Evolutionary conservation across 2,888 invertebrate species (phyloP).

Genomic region (Euzetes globulus): DNA sequence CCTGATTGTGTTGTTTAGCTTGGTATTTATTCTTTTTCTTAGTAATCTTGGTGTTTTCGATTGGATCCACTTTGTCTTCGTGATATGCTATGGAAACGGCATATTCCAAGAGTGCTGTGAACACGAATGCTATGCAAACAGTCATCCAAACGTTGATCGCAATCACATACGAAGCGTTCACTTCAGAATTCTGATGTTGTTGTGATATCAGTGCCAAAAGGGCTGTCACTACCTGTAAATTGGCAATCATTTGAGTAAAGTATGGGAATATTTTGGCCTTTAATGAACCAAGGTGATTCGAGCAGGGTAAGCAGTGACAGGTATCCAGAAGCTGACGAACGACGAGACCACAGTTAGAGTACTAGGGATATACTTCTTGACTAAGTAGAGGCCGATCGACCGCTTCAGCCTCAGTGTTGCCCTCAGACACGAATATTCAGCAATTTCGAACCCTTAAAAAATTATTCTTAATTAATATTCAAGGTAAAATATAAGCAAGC

Average conservation of each 20-base stretch:
- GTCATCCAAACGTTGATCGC: slow-evolving; percentile 98
- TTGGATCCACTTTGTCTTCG: too few relatives aligned
- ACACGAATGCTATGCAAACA: slow-evolving; percentile 93
- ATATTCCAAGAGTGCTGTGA: slow-evolving; percentile 88
- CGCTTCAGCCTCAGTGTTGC: slow-evolving; percentile 92
- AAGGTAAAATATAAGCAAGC: too few relatives aligned
- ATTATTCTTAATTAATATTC: too few relatives aligned
- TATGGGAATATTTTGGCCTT: too few relatives aligned
- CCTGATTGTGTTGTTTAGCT: too few relatives aligned
- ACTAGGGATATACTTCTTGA: slow-evolving; percentile 98
- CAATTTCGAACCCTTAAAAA: too few relatives aligned
- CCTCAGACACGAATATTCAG: slow-evolving; percentile 92
- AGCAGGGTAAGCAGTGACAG: slow-evolving; percentile 90
- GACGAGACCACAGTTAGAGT: slow-evolving; percentile 97
- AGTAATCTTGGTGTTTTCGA: too few relatives aligned
- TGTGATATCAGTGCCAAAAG: slow-evolving; percentile 74
- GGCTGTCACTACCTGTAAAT: slow-evolving; percentile 60
- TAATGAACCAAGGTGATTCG: slow-evolving; percentile 76
- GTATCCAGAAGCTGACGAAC: slow-evolving; percentile 92
- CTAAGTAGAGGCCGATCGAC: slow-evolving; percentile 98
- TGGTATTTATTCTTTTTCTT: too few relatives aligned
- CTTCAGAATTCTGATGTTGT: slow-evolving; percentile 72
- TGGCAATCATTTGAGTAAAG: too few relatives aligned
- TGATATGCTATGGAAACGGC: slow-evolving; percentile 56
- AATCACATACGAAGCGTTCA: slow-evolving; percentile 93